Evolutionary conservation across 1,140 invertebrate genomes (phyloP), one percentile per base, ranked within the genome.

Genomic region (Amphibalanus amphitrite): DNA sequence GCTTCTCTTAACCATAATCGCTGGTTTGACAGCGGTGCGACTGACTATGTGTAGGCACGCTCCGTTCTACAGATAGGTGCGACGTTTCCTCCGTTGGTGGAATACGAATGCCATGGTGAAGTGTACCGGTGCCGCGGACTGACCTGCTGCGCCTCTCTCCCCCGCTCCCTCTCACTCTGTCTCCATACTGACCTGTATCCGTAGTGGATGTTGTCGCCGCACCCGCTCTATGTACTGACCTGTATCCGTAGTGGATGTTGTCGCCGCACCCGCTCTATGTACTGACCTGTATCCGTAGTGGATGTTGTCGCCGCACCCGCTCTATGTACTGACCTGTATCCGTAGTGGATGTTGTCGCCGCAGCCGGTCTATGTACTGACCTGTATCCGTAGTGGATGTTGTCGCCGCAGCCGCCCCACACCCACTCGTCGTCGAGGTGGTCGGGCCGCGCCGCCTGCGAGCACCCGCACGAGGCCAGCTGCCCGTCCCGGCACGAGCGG

Each of bases 381-480:
- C 90, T 92, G 83, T 96, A 96, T 69, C 92, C 93, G 79, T 97
- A 96, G 78, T 95, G 91, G 28, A 96, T 84, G 82, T 97, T 94
- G 79, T 97, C 94, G 0, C 93, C 93, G 77, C 94, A 97, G 1
- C 94, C 95, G n/a, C 92, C 93, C 95, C 95, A 97, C 28, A 92
- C 87, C 93, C 93, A 97, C 75, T 96, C 92, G 38, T 85, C 84
- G 72, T 91, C 86, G 6, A 96, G 82, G 77, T 91, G 87, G 74
- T 86, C 85, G 0, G 93, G 93, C 71, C 93, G 80, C 3, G 84
- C 81, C 13, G 88, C 88, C 26, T 86, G 83, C 20, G 90, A 92
- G 80, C 95, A 97, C 13, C 91, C 89, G 79, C 95, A 97, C 13
- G 88, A 92, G 6, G 88, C 83, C 28, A 97, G 83, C 70, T 91